Base-by-base conservation (phyloP, 1,140 invertebrate species). In the Ceratosolen fusciceps region DNA sequence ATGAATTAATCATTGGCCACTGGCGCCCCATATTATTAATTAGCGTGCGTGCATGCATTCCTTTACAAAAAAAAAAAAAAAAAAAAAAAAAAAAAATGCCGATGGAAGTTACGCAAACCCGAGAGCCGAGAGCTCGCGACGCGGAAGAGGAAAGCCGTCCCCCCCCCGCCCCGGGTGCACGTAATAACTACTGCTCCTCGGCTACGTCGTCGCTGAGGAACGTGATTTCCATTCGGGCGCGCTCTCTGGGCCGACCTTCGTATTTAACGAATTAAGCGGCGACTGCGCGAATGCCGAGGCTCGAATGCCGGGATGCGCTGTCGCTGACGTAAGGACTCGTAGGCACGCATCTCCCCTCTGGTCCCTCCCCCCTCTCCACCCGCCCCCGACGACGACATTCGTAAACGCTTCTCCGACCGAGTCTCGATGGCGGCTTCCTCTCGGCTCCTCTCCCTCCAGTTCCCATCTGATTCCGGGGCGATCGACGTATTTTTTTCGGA, bases 221-320 rank as follows among this genome's bases (percentile, higher is more conserved):
- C 26, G 60, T 67, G 62, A 56, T 68, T 70, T 77, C 58, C 75
- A 77, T 70, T 71, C 67, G 12, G 31, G 14, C 1, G 5, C 3
- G 67, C 29, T 9, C 49, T 52, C 21, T 3, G 49, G 12, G 60
- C 2, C 34, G 67, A 77, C 67, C 75, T 77, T 77, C 75, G 52
- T 21, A 60, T 60, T 71, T 60, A 77, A 37, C 26, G 67, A 71
- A 77, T 77, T 77, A 77, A 77, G 68, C 34, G 39, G 68, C 34
- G 39, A 29, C 21, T 43, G 19, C 31, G 52, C 70, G 70, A n/a
- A n/a, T n/a, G n/a, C 24, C 31, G 21, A 21, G 34, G 34, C 9
- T 37, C 39, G 58, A 56, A 56, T 56, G 65, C 52, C 26, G 54
- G 31, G 29, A 65, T 65, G 39, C 19, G 14, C 29, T n/a, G n/a